These are phyloP conservation scores for Gobio gobio DNA, from an alignment of 2,113 vertebrate genomes.

Conservation along the genomic window DNA sequence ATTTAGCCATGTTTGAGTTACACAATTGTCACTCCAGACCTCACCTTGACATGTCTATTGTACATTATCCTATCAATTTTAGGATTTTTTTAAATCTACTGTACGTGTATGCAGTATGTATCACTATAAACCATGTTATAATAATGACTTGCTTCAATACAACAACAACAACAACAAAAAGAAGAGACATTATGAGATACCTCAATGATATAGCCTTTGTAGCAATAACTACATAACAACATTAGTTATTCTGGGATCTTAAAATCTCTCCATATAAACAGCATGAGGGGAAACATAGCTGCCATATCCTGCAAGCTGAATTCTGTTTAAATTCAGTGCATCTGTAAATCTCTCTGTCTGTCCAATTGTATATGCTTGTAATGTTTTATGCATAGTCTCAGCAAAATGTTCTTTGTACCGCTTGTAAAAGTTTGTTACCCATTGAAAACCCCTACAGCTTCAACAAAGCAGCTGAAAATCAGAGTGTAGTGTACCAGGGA, in stretches of 20 bases:
- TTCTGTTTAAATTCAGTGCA: slow-evolving; percentile 14
- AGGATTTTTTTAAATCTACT: neutral
- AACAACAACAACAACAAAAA: neutral
- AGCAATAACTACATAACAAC: neutral
- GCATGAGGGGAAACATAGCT: neutral
- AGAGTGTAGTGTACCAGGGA: neutral
- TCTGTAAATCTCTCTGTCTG: slow-evolving; percentile 34
- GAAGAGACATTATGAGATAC: neutral
- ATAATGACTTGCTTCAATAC: neutral
- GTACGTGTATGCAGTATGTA: neutral
- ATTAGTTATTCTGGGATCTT: slow-evolving; percentile 1
- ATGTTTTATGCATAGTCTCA: slow-evolving; percentile 23
- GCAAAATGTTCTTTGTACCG: slow-evolving; percentile 20
- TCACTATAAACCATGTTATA: neutral
- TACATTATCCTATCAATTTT: neutral
- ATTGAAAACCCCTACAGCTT: neutral
- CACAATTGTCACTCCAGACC: neutral
- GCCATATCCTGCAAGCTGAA: slow-evolving; percentile 6
- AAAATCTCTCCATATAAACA: slow-evolving; percentile 16
- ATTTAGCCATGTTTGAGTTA: no score
- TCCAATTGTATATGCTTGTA: slow-evolving; percentile 29
- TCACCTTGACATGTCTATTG: slow-evolving; percentile 32
- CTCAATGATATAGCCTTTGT: neutral
- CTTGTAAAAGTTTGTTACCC: neutral
- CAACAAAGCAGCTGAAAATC: neutral